phyloP scores from a whole-genome alignment of 2,113 vertebrate species.

The Nettapus auritus region DNA sequence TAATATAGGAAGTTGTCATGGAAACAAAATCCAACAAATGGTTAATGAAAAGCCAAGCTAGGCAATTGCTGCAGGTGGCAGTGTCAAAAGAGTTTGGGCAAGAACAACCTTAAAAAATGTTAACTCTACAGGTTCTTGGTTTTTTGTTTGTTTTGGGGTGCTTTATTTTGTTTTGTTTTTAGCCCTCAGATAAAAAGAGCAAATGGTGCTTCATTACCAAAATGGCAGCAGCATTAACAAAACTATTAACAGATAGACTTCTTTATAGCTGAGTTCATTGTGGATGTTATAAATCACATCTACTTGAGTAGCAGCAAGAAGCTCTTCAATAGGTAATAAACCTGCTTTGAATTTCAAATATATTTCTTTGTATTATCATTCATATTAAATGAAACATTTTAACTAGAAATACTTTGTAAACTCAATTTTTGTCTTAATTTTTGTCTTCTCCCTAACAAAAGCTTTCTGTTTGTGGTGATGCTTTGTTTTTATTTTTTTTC shows the following conservation, averaged over 20 bases:
- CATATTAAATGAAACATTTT: neutral
- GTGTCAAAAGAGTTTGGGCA: neutral
- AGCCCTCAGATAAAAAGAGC: neutral
- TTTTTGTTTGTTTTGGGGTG: neutral
- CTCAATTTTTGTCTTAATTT: neutral
- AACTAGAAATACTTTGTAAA: constrained; percentile 21
- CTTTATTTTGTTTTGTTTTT: neutral
- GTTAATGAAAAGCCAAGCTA: constrained; percentile 24
- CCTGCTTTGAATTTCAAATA: neutral
- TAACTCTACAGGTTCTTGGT: neutral
- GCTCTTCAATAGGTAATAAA: neutral
- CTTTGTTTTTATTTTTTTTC: neutral
- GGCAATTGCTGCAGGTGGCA: neutral
- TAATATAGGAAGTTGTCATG: constrained; percentile 49
- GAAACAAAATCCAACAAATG: constrained; percentile 55
- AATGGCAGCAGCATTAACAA: neutral
- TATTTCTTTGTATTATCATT: neutral
- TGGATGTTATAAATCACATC: neutral
- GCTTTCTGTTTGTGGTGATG: neutral
- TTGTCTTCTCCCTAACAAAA: neutral
- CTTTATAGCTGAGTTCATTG: neutral
- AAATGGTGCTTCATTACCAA: neutral
- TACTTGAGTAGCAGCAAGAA: neutral
- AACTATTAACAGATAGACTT: neutral
- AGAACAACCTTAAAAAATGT: neutral